These are phyloP conservation scores for Chascanopsetta lugubris DNA, from an alignment of 2,113 vertebrate species.

Conservation along the genomic window DNA sequence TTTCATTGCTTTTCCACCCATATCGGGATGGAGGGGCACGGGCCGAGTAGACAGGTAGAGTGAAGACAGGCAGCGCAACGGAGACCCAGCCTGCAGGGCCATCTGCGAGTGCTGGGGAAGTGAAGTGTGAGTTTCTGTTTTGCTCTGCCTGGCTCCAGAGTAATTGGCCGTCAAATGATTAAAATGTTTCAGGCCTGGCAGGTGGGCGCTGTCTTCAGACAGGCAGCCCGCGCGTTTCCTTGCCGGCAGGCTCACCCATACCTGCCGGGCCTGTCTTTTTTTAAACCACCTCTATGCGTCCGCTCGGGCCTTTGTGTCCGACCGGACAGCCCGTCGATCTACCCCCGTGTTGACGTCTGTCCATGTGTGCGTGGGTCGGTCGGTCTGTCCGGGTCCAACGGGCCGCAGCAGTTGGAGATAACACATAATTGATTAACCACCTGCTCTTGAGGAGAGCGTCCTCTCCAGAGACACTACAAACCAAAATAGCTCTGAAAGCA, in stretches of 20 bases:
- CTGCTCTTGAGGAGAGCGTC: conserved; percentile 55
- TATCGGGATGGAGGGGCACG: conserved; percentile 28
- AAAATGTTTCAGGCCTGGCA: conserved; percentile 69
- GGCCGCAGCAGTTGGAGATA: conserved; percentile 61
- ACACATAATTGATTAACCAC: conserved; percentile 70
- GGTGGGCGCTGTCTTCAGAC: conserved; percentile 59
- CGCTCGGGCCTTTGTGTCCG: conserved; percentile 11
- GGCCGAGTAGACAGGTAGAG: conserved; percentile 49
- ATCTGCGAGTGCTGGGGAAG: conserved; percentile 52
- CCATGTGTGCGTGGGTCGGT: conserved; percentile 39
- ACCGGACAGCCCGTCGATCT: conserved; percentile 34
- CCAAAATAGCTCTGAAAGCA: conserved; percentile 21
- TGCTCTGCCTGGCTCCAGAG: conserved; percentile 67
- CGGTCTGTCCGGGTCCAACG: conserved; percentile 42
- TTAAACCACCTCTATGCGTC: conserved; percentile 26
- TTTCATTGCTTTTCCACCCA: conserved; percentile 40
- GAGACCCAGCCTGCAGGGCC: conserved; percentile 58
- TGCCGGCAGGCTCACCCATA: conserved; percentile 19
- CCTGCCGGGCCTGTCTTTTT: conserved; percentile 22
- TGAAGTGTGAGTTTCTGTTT: conserved; percentile 69
- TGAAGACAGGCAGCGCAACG: conserved; percentile 42
- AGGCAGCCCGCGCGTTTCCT: conserved; percentile 36
- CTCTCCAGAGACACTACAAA: conserved; percentile 41
- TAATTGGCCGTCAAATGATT: conserved; percentile 75
- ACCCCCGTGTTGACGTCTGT: conserved; percentile 39